Evolutionary conservation across 1,140 invertebrate species (phyloP), one percentile per base, ranked within the genome.

Genomic region (Coelopa frigida): DNA sequence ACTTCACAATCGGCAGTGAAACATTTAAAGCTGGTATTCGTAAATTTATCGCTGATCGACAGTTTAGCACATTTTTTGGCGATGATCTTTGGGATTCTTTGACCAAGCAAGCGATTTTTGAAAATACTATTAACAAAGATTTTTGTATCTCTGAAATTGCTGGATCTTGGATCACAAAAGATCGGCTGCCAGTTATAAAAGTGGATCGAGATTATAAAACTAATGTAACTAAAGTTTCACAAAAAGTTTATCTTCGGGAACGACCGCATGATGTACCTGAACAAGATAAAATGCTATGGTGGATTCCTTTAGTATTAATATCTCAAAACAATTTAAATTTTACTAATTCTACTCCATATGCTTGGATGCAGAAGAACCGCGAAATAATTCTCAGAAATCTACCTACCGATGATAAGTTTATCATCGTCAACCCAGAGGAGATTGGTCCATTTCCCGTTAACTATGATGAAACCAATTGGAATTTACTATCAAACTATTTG

Each of bases 361-460:
- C 68, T 2, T 85, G 83, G 83, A 75, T 84, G 70, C 73, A 73
- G 50, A 72, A 73, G 38, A 62, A 70, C n/a, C 68, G 65, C 37
- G 68, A 77, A 44, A 57, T 75, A 11, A 67, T 58, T 23, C 41
- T 83, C 4, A 59, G 55, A 3, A 66, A 79, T 46, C 60, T 80
- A 53, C 75, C 80, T 2, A 51, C 54, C 10, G 68, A 70, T 17
- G 63, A 82, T 15, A 55, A 77, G 22, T 87, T 85, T 50, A 75
- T 87, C 35, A 80, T 88, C 31, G 72, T 85, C 1, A 88, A 88
- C 69, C 83, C 83, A n/a, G 83, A 85, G 49, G 85, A 86, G 70
- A 85, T 86, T 53, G 83, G 83, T 2, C 85, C 87, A 44, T 89
- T 83, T 59, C 79, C 84, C 5, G 87, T 90, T 0, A 89, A 89